Base-by-base conservation (phyloP, 2,797 vertebrate species). In the Coregonus ussuriensis region DNA sequence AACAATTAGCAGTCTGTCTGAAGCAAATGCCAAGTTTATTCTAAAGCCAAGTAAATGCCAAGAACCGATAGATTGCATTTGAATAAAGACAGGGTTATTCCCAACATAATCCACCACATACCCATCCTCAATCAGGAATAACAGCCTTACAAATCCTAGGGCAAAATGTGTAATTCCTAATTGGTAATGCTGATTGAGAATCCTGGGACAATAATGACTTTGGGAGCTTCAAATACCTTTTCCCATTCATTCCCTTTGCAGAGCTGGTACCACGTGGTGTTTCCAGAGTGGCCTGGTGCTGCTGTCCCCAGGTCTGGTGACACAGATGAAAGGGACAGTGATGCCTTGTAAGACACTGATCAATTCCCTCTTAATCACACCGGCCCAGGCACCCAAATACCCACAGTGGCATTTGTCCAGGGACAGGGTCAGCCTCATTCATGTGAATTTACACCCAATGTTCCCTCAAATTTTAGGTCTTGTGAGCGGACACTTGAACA, bases 321-420 rank as follows among this genome's bases (percentile, higher is more conserved):
- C 59, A 74, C 35, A 6, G 59, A 47, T 66, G 56, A 74, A 65
- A 65, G 73, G 37, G 29, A 51, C 35, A 21, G 7, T 47, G 41
- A 65, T 74, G 73, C 73, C 47, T 83, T 82, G 82, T 73, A 79
- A 76, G 71, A 59, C 74, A 4, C 62, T n/a, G 37, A 82, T 79
- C 76, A 76, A 75, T 79, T 82, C 71, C 59, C 72, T 74, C 74
- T 82, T 84, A 81, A 86, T 89, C 86, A 78, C 21, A 16, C 56
- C 37, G 41, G 81, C 78, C 82, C 82, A 80, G 76, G 74, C 66
- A 72, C 15, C 33, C 11, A 88, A 81, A 77, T 76, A 84, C 68
- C 79, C 71, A n/a, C 14, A 77, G 69, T 4, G 21, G 25, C 54
- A 2, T 79, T 69, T 3, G 66, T 68, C 78, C 82, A 59, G 77